Evolutionary conservation across 2,888 invertebrate species (phyloP), one percentile per base, ranked within the genome.

Genomic region (Linnaemya tessellans): DNA sequence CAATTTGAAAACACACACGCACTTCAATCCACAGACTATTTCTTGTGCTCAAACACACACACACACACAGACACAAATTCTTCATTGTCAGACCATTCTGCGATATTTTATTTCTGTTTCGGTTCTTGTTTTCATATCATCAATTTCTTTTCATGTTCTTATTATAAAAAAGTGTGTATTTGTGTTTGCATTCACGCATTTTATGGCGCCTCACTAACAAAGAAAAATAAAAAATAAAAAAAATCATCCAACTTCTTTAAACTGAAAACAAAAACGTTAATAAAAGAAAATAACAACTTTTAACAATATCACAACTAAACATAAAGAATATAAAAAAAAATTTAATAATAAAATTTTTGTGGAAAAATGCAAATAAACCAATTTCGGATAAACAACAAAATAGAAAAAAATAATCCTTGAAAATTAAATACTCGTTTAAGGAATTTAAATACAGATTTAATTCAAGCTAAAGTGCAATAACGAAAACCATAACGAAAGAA

Each of bases 181-280:
- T 25, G 56, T 73, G 73, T 78, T 60, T 64, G 68, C 58, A 25
- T 68, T 68, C 54, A 77, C 62, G 68, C 74, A 64, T 74, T 74
- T 81, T 81, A 43, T 81, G 84, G 82, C 82, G 81, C 81, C 79
- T 79, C 56, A 56, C 41, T 56, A 78, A 68, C 75, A 46, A 75
- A 65, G 56, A 78, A 62, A 41, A 56, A 25, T 49, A n/a, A 78
- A 51, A 62, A n/a, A n/a, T n/a, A n/a, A n/a, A 30, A 30, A 75
- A 64, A 22, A 41, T 35, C 25, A 30, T 35, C 30, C n/a, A 68
- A 38, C 58, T 56, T 30, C n/a, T 25, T 7, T 74, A 15, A 51
- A 25, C 43, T 10, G 22, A 41, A 78, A 43, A 43, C 18, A 35
- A 67, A 46, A 35, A 30, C 38, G 54, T 74, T 60, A 65, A 65